Evolutionary conservation across 1,140 invertebrate genomes (phyloP).

Genomic region (Lepidotrigona ventralis): DNA sequence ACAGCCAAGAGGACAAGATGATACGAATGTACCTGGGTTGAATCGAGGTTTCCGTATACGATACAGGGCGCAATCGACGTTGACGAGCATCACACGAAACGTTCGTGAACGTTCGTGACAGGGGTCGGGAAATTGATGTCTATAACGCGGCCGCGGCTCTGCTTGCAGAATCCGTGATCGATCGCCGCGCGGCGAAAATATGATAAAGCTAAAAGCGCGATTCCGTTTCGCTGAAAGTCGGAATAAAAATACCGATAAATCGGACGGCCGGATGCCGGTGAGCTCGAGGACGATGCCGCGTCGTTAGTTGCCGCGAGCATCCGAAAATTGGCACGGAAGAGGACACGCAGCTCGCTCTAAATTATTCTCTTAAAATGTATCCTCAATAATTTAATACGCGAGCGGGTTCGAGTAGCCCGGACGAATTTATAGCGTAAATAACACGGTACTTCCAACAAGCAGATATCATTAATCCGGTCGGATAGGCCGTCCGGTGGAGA

Average conservation of each 20-base stretch:
- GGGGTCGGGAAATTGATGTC: conserved; percentile 25
- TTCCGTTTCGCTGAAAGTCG: not conserved
- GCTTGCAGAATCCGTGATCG: conserved; percentile 2
- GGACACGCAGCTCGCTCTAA: conserved; percentile 27
- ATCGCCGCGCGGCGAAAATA: not conserved
- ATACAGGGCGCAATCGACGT: conserved; percentile 68
- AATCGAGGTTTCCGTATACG: conserved; percentile 30
- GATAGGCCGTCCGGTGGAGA: too few species aligned
- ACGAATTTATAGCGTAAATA: conserved; percentile 50
- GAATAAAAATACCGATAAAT: conserved; percentile 33
- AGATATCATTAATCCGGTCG: conserved; percentile 36
- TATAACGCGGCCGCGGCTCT: not conserved
- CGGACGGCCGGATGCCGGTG: not conserved
- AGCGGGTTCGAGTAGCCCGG: not conserved
- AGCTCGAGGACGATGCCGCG: not conserved
- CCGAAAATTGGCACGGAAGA: conserved; percentile 47
- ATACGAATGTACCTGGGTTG: conserved; percentile 22
- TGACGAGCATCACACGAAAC: conserved; percentile 70
- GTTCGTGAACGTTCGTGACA: conserved; percentile 39
- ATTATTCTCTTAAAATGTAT: conserved; percentile 45
- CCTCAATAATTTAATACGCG: conserved; percentile 46
- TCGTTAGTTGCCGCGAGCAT: too few species aligned
- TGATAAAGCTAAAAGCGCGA: not conserved
- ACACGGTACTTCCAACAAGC: conserved; percentile 40
- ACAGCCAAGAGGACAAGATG: conserved; percentile 6